Conservation (phyloP, 2,113 vertebrate species). For the Mastomys coucha region DNA sequence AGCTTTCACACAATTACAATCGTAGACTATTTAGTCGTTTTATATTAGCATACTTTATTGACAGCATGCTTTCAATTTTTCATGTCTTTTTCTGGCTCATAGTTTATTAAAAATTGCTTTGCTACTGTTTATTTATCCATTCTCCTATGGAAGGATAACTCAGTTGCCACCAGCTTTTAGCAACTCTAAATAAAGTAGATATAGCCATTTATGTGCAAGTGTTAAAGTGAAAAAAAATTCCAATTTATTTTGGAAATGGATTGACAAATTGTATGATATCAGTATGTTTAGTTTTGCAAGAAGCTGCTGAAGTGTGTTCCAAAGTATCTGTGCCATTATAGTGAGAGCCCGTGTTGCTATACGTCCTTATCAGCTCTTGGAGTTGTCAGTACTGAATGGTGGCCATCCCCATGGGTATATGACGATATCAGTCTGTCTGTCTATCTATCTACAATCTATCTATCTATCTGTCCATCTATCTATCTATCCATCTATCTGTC, state of each 20-base stretch:
- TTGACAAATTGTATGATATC: background rate
- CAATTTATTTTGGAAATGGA: background rate
- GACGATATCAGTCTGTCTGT: background rate
- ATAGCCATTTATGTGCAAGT: background rate
- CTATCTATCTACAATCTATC: background rate
- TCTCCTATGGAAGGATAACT: background rate
- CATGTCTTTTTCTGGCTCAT: background rate
- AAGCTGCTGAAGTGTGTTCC: background rate
- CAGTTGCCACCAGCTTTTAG: slow-evolving; percentile 5
- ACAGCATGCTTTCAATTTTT: background rate
- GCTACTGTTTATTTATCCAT: background rate
- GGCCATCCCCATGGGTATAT: background rate
- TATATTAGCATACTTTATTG: background rate
- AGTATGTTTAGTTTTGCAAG: background rate
- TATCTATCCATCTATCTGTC: background rate
- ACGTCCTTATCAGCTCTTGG: no score
- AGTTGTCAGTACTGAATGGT: background rate
- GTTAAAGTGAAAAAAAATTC: background rate
- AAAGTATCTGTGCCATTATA: background rate
- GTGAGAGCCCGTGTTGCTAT: background rate
- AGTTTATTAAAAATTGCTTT: background rate
- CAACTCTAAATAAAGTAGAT: background rate
- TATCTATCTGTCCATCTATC: background rate
- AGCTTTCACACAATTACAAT: background rate
- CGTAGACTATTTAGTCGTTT: background rate